A percentile compares a stretch with the other conserved stretches of the same genome.
phyloP scores from a whole-genome alignment of 2,113 vertebrate species.

The Octodon degus region DNA sequence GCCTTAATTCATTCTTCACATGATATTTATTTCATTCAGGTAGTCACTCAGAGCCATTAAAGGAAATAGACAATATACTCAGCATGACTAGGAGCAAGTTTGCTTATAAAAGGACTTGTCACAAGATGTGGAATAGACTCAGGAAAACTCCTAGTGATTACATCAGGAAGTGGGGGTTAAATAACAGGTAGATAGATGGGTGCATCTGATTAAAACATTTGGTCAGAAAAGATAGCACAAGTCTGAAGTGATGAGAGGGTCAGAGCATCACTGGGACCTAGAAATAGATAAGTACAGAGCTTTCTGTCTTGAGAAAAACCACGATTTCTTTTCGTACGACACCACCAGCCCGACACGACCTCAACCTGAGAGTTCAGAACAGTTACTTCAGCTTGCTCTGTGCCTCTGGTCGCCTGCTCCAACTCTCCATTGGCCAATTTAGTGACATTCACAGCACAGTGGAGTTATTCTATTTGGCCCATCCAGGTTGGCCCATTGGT shows the following conservation, averaged over 20 bases:
- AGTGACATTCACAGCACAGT: neutral
- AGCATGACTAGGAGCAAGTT: neutral
- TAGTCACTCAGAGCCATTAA: neutral
- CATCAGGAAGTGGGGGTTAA: neutral
- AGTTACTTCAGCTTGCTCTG: no score
- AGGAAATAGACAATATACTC: neutral
- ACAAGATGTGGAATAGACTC: neutral
- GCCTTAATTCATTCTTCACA: neutral
- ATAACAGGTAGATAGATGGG: neutral
- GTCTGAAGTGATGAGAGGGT: neutral
- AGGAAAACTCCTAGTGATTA: neutral
- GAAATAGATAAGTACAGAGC: neutral
- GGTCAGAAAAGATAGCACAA: neutral
- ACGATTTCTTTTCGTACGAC: neutral
- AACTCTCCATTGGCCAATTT: neutral
- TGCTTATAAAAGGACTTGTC: neutral
- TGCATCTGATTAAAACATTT: neutral
- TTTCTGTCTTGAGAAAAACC: neutral
- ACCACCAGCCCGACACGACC: neutral
- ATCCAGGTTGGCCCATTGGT: neutral
- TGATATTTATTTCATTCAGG: neutral
- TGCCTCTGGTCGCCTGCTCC: neutral
- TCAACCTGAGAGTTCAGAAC: neutral
- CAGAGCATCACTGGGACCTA: neutral
- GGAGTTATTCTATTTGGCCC: no score